Evolutionary conservation across 1,140 invertebrate species (phyloP).

Genomic region (Sarcophaga peregrina): DNA sequence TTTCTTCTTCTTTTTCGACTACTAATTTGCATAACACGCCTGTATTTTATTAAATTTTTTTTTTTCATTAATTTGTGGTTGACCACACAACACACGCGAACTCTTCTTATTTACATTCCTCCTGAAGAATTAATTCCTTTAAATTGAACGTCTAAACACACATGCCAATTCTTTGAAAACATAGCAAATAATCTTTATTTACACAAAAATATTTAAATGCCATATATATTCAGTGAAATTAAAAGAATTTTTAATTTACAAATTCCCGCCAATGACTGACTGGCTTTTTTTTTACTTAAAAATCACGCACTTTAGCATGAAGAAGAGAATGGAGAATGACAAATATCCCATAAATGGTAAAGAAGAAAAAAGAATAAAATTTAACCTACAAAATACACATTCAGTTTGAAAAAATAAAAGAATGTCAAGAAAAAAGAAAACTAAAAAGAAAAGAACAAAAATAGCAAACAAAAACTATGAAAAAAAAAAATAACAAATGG

Average conservation of each 20-base stretch:
- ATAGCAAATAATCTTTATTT: background rate
- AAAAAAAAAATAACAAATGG: background rate
- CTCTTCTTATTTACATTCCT: no score
- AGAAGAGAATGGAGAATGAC: background rate
- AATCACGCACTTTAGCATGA: background rate
- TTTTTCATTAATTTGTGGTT: no score
- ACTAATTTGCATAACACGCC: no score
- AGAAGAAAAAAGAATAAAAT: background rate
- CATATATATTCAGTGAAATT: background rate
- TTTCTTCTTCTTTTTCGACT: no score
- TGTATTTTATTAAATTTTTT: no score
- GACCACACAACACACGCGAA: no score
- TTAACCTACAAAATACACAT: conserved; percentile 11
- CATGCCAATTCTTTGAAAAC: no score
- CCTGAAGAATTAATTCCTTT: no score
- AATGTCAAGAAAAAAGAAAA: background rate
- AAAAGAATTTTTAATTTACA: background rate
- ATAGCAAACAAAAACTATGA: background rate
- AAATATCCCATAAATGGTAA: background rate
- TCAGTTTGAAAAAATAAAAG: background rate
- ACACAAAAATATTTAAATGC: background rate
- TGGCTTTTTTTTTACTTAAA: background rate
- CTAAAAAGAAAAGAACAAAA: background rate
- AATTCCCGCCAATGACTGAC: background rate
- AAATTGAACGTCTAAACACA: no score